Evolutionary conservation across 2,797 vertebrate genomes (phyloP).

Genomic region (Telmatherina bonti): DNA sequence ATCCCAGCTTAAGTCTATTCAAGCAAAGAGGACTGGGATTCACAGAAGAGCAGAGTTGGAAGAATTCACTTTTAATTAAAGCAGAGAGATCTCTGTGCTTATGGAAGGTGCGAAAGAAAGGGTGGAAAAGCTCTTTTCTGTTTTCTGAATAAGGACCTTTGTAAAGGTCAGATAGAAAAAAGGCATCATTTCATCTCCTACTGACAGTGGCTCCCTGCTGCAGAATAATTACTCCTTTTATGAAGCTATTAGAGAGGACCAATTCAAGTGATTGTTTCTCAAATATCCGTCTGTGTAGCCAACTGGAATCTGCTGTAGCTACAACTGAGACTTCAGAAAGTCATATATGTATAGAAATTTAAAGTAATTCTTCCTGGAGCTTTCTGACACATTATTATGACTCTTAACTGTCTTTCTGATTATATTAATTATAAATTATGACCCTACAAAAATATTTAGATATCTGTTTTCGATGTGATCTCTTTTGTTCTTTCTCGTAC

Average conservation of each 20-base stretch:
- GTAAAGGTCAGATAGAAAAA: constrained; percentile 65
- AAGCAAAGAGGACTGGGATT: constrained; percentile 61
- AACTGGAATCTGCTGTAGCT: constrained; percentile 36
- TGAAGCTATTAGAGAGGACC: constrained; percentile 69
- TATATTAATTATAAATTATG: not conserved
- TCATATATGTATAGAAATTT: constrained; percentile 21
- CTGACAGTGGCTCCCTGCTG: constrained; percentile 66
- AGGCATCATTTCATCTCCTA: constrained; percentile 79
- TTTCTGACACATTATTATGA: constrained; percentile 38
- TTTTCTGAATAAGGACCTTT: constrained; percentile 74
- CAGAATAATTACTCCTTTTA: constrained; percentile 80
- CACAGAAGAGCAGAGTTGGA: constrained; percentile 51
- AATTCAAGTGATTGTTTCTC: constrained; percentile 72
- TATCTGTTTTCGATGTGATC: constrained; percentile 2
- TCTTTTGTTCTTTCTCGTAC: not conserved
- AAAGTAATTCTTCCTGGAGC: constrained; percentile 28
- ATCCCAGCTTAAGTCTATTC: constrained; percentile 61
- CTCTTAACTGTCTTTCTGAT: constrained; percentile 19
- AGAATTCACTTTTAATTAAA: constrained; percentile 76
- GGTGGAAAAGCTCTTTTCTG: constrained; percentile 40
- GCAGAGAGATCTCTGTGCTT: constrained; percentile 60
- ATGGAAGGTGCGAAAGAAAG: constrained; percentile 58
- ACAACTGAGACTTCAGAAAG: constrained; percentile 25
- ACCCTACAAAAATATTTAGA: constrained; percentile 2
- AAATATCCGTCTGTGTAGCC: constrained; percentile 60